These are phyloP conservation scores for Syrmaticus mikado DNA, from an alignment of 2,113 vertebrate species.

Conservation along the genomic window DNA sequence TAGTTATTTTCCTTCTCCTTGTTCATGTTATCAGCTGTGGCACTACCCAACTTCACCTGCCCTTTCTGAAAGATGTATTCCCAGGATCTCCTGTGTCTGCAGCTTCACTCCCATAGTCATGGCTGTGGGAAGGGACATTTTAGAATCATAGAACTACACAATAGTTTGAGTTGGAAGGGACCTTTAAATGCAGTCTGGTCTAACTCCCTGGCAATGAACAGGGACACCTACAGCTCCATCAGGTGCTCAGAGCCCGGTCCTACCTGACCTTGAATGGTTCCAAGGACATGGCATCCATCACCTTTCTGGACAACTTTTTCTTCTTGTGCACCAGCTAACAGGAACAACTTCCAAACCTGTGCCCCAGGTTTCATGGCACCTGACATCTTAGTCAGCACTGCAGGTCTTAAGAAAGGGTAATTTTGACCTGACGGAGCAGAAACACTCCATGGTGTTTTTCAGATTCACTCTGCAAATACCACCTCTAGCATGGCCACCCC, in stretches of 20 bases:
- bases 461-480: neutral
- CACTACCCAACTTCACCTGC: accelerated
- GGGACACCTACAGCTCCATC: too few species aligned
- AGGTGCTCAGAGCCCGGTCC: too few species aligned
- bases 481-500: neutral
- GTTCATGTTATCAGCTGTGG: neutral
- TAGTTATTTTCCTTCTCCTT: neutral
- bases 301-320: too few species aligned
- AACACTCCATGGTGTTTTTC: neutral
- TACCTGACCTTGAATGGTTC: too few species aligned
- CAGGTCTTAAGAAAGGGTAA: neutral
- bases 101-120: neutral
- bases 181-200: too few species aligned
- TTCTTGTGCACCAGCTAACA: neutral
- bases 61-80: neutral
- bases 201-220: too few species aligned
- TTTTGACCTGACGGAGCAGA: neutral
- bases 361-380: accelerated
- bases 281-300: too few species aligned
- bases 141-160: too few species aligned
- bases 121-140: too few species aligned
- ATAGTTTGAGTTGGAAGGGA: too few species aligned
- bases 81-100: neutral
- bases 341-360: neutral
- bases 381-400: neutral